Base-by-base conservation (phyloP, 2,888 invertebrate species). In the Leptura quadrifasciata region DNA sequence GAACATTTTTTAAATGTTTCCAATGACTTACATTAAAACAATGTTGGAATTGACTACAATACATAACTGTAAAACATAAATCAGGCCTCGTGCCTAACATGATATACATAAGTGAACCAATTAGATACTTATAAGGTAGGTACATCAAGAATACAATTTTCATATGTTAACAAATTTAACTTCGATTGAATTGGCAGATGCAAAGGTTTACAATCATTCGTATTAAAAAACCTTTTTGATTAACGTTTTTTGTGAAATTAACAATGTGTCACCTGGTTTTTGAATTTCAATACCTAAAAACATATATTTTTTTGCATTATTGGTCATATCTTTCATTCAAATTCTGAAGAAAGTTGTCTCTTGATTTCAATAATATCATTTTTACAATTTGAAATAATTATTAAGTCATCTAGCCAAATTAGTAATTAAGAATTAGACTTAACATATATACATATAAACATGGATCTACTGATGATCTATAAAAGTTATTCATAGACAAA, bases 401-500 rank as follows among this genome's bases (percentile, higher is more conserved):
- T 75, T 20, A 80, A 10, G 72, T 82, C 79, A 79, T 79, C 80
- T 21, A 82, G 77, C 71, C 74, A 77, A 6, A 79, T 63, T 24
- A 80, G 57, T 21, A 81, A 57, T 72, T 75, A 76, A 55, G 76
- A 79, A 58, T 67, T 21, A 55, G 60, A 27, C n/a, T 68, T 78
- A 55, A 79, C 65, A 76, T 81, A n/a, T n/a, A n/a, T n/a, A n/a
- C n/a, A n/a, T n/a, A 82, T 21, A 82, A 81, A 77, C 81, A 83
- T 47, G 82, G 80, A 69, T 81, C 79, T 17, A 73, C 75, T 52
- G 72, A 15, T 27, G 80, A 82, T 54, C 74, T 68, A 55, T 61
- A 35, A 72, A 79, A 80, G 20, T 69, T 74, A 35, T 61, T 31
- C n/a, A 64, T 47, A 76, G 76, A 52, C 20, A 79, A 75, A 57